Evolutionary conservation across 2,113 vertebrate genomes (phyloP).

Genomic region (Enhydra lutris): DNA sequence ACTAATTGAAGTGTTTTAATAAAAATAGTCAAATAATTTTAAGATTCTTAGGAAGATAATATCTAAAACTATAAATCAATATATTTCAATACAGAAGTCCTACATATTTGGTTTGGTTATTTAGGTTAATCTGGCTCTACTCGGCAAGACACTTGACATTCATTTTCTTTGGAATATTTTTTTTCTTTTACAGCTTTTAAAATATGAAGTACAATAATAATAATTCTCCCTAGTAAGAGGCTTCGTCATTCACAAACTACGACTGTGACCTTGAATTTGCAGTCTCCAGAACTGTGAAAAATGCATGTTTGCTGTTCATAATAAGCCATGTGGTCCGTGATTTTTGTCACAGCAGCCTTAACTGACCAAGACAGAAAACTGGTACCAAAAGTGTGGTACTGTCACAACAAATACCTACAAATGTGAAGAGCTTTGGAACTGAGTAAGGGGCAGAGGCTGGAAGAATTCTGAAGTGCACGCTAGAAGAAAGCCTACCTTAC

Average conservation of each 20-base stretch:
- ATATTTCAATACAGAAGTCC: not conserved
- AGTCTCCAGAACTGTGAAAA: not conserved
- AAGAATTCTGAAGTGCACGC: not conserved
- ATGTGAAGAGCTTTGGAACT: not conserved
- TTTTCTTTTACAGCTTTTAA: slow-evolving; percentile 18
- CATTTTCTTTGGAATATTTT: slow-evolving; percentile 26
- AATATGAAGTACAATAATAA: not conserved
- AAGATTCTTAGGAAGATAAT: not conserved
- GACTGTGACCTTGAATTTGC: not conserved
- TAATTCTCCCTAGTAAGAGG: not conserved
- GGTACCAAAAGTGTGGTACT: not conserved
- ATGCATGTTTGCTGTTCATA: not conserved
- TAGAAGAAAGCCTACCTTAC: not conserved
- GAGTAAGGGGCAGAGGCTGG: not conserved
- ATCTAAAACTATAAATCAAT: not conserved
- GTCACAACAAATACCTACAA: not conserved
- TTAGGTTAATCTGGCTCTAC: not conserved
- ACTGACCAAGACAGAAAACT: not conserved
- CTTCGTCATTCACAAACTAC: not conserved
- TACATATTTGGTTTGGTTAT: not conserved
- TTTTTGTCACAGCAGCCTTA: not conserved
- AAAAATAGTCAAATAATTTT: not conserved
- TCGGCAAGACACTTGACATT: not conserved
- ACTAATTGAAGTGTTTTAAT: slow-evolving; percentile 6
- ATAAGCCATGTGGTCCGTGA: not conserved